A percentile compares a stretch with the other conserved stretches of the same genome.
These are phyloP conservation scores for Eupithecia subfuscata DNA, from an alignment of 2,888 invertebrate genomes.

Conservation along the genomic window DNA sequence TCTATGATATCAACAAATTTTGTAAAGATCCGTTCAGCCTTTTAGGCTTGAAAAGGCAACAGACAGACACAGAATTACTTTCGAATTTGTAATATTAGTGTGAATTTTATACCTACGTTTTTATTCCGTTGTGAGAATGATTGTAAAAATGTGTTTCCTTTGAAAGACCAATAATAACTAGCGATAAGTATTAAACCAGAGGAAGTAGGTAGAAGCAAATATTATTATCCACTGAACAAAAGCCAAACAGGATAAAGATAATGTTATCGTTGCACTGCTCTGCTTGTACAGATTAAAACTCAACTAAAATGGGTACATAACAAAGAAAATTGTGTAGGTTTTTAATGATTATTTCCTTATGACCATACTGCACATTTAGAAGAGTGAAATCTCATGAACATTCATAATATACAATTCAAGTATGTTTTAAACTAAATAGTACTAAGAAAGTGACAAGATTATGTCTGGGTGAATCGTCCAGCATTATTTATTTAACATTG, in stretches of 20 bases:
- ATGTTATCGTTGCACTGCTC: slow-evolving; percentile 5
- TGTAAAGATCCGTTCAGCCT: neutral
- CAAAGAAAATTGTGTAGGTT: neutral
- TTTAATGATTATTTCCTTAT: neutral
- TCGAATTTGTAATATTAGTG: no score
- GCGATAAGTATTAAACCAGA: neutral
- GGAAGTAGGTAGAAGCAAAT: neutral
- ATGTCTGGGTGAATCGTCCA: no score
- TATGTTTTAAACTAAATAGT: no score
- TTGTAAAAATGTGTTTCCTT: slow-evolving; percentile 1
- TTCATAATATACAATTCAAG: no score
- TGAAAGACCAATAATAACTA: neutral
- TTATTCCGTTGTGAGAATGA: neutral
- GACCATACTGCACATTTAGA: no score
- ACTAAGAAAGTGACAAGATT: no score
- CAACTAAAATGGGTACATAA: neutral
- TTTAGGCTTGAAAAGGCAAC: neutral
- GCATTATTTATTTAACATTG: no score
- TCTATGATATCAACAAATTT: neutral
- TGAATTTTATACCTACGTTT: no score
- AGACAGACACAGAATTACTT: neutral
- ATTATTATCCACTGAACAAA: neutral
- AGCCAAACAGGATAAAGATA: slow-evolving; percentile 10
- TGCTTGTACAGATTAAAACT: neutral
- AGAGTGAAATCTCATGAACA: no score